Evolutionary conservation across 37 sponge, comb jelly and placozoan species (phyloP).

Genomic region (Cladorhizidae sp.): DNA sequence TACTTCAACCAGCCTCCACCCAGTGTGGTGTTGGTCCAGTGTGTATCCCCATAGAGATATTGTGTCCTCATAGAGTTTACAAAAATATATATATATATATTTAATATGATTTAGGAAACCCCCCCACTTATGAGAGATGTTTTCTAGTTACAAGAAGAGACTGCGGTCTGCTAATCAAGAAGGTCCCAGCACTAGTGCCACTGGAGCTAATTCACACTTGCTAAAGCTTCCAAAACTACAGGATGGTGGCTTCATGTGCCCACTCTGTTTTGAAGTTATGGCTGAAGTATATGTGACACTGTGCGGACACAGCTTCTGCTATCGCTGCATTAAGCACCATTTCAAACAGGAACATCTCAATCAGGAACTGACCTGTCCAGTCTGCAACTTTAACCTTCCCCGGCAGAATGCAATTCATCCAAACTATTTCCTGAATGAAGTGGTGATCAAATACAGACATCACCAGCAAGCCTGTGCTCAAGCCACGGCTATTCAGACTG

Average conservation of each 20-base stretch:
- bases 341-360: conserved; percentile 19
- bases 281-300: conserved; percentile 30
- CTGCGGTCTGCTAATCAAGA: not conserved
- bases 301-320: conserved; percentile 69
- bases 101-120: no score
- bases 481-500: not conserved
- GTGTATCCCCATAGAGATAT: no score
- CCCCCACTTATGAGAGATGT: no score
- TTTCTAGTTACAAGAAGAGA: not conserved
- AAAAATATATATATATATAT: no score
- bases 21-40: no score
- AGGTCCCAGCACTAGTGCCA: not conserved
- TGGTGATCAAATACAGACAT: conserved; percentile 32
- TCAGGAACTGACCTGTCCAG: conserved; percentile 40
- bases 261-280: conserved; percentile 45
- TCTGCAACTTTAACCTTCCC: conserved; percentile 35
- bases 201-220: not conserved
- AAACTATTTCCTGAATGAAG: conserved; percentile 47
- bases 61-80: no score
- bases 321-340: conserved; percentile 19
- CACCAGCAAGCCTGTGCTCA: conserved; percentile 13
- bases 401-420: conserved; percentile 32
- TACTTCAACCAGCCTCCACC: no score
- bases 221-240: conserved; percentile 4
- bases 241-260: conserved; percentile 33